Evolutionary conservation across 1,140 invertebrate genomes (phyloP).

Genomic region (Eumeta japonica): DNA sequence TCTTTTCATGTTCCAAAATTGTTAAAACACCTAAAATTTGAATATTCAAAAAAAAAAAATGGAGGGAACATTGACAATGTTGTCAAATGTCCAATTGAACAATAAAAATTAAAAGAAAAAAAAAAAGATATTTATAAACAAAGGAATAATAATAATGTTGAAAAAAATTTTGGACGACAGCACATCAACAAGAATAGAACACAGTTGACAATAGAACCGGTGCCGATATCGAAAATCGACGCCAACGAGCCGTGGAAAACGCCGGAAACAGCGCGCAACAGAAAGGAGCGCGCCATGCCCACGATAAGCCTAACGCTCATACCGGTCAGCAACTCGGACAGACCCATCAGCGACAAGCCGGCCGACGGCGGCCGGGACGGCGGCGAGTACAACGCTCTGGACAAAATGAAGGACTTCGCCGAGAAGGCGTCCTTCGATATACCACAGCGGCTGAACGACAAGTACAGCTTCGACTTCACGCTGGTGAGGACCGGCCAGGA

Average conservation of each 20-base stretch:
- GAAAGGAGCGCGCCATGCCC: conserved; percentile 40
- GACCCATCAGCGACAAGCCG: conserved; percentile 30
- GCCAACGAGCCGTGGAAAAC: conserved; percentile 38
- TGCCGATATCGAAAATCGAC: conserved; percentile 21
- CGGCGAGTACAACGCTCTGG: conserved; percentile 52
- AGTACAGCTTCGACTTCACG: conserved; percentile 40
- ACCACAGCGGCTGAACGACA: conserved; percentile 38
- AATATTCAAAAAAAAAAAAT: too few species aligned
- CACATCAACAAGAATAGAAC: conserved; percentile 53
- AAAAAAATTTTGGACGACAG: conserved; percentile 40
- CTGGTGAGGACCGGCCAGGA: conserved; percentile 37
- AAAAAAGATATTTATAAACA: conserved; percentile 25
- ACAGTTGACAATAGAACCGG: conserved; percentile 45
- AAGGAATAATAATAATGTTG: too few species aligned
- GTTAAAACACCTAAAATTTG: too few species aligned
- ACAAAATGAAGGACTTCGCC: conserved; percentile 56
- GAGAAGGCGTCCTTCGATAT: conserved; percentile 51
- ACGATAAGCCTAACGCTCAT: conserved; percentile 51
- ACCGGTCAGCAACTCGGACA: conserved; percentile 38
- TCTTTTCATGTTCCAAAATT: too few species aligned
- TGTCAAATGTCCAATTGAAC: conserved; percentile 54
- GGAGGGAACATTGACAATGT: conserved; percentile 38
- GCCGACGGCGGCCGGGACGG: conserved; percentile 26
- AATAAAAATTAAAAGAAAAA: conserved; percentile 22
- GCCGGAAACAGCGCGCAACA: conserved; percentile 30